These are phyloP conservation scores for Phenganax stokvisi DNA, from an alignment of 92 coral and sea anemone species.

Conservation along the genomic window DNA sequence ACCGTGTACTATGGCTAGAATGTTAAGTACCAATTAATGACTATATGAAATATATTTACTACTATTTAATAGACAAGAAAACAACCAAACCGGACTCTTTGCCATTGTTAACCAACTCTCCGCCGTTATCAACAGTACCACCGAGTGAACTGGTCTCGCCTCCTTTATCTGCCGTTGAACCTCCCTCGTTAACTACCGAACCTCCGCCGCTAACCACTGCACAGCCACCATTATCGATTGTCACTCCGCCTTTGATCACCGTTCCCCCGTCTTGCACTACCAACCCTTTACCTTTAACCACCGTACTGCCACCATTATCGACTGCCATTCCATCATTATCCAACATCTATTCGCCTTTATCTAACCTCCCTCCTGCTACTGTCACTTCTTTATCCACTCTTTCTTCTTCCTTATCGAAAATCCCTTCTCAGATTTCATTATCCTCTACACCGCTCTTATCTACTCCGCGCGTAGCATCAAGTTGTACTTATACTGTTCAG, in stretches of 20 bases:
- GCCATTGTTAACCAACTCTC: background rate
- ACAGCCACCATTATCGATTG: conserved; percentile 3
- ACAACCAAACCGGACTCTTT: background rate
- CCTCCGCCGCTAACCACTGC: background rate
- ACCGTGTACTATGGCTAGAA: background rate
- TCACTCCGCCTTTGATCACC: background rate
- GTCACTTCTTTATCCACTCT: conserved; percentile 9
- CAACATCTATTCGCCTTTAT: conserved; percentile 1
- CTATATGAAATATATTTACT: background rate
- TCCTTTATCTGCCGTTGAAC: background rate
- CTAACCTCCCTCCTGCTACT: background rate
- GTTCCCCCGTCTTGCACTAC: background rate
- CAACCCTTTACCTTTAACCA: background rate
- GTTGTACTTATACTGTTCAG: background rate
- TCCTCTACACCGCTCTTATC: background rate
- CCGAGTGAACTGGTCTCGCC: conserved; percentile 10
- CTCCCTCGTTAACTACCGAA: background rate
- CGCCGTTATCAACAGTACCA: background rate
- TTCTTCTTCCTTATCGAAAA: conserved; percentile 5
- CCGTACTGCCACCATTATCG: background rate
- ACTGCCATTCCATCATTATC: background rate
- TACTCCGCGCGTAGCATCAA: conserved; percentile 3
- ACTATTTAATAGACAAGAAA: background rate
- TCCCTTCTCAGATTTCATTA: background rate
- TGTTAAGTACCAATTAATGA: background rate